Percentiles rank a stretch among this genome's conserved stretches.
These are phyloP conservation scores for Erebia ligea DNA, from an alignment of 2,888 invertebrate genomes.

Conservation along the genomic window DNA sequence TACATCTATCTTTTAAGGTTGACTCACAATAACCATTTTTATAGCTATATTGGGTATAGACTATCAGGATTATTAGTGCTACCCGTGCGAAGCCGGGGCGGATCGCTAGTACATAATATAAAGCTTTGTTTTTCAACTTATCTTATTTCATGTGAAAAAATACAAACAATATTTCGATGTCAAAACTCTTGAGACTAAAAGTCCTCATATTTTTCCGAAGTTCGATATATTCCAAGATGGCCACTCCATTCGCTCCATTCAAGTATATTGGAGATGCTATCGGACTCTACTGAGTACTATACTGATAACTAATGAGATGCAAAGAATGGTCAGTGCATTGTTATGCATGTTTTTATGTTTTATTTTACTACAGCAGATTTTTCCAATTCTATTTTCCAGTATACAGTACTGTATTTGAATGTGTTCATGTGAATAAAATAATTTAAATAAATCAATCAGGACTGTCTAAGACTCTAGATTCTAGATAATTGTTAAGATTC, in stretches of 20 bases:
- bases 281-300: constrained; percentile 8
- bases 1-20: too few relatives aligned
- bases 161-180: background rate
- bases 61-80: too few relatives aligned
- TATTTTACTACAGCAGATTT: background rate
- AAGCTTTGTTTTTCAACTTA: background rate
- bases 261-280: constrained; percentile 20
- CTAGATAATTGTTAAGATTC: too few relatives aligned
- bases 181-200: background rate
- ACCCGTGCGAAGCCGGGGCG: too few relatives aligned
- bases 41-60: too few relatives aligned
- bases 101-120: too few relatives aligned
- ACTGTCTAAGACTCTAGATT: too few relatives aligned
- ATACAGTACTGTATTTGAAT: too few relatives aligned
- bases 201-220: constrained; percentile 3
- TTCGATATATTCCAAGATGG: constrained; percentile 1
- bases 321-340: constrained; percentile 3
- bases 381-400: too few relatives aligned
- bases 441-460: too few relatives aligned
- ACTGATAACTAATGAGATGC: constrained; percentile 11
- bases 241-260: constrained; percentile 10
- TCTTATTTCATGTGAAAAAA: background rate
- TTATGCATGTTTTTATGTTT: background rate
- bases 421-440: too few relatives aligned
- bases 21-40: too few relatives aligned